A percentile compares a stretch with the other conserved stretches of the same genome.
These are phyloP conservation scores for Eristalis intricaria DNA, from an alignment of 2,888 invertebrate species.

Conservation along the genomic window DNA sequence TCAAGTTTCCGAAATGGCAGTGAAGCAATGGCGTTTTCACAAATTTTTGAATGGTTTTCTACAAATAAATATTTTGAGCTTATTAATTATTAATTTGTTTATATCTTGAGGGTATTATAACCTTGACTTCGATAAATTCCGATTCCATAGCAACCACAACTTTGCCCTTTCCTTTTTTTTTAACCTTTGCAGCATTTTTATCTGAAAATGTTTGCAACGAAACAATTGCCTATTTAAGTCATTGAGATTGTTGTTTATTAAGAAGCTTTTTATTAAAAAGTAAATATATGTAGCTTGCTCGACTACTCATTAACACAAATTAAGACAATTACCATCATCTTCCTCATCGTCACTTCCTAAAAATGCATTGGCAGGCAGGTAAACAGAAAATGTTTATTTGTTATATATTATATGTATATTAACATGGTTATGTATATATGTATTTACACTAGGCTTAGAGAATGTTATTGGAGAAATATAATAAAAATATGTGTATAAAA, in stretches of 20 bases:
- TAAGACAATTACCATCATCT: conserved; percentile 78
- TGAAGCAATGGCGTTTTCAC: conserved; percentile 88
- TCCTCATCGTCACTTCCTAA: conserved; percentile 80
- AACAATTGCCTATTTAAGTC: not conserved
- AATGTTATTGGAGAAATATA: not conserved
- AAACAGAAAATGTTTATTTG: not conserved
- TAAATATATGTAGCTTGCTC: not conserved
- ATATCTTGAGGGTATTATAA: conserved; percentile 55
- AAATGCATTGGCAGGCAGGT: conserved; percentile 20
- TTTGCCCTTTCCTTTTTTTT: conserved; percentile 78
- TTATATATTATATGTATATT: not conserved
- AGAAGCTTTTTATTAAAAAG: too few species aligned
- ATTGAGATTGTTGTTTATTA: not conserved
- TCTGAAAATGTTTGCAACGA: conserved; percentile 29
- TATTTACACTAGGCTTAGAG: not conserved
- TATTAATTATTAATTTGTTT: not conserved
- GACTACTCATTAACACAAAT: not conserved
- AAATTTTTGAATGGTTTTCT: conserved; percentile 87
- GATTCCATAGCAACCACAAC: conserved; percentile 72
- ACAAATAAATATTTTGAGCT: conserved; percentile 37
- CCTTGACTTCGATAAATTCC: conserved; percentile 80
- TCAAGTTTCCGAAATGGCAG: conserved; percentile 86
- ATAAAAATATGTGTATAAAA: not conserved
- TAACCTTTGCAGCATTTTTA: conserved; percentile 76
- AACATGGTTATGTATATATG: not conserved